Base-by-base conservation (phyloP, 2,113 vertebrate species). In the Columba livia region DNA sequence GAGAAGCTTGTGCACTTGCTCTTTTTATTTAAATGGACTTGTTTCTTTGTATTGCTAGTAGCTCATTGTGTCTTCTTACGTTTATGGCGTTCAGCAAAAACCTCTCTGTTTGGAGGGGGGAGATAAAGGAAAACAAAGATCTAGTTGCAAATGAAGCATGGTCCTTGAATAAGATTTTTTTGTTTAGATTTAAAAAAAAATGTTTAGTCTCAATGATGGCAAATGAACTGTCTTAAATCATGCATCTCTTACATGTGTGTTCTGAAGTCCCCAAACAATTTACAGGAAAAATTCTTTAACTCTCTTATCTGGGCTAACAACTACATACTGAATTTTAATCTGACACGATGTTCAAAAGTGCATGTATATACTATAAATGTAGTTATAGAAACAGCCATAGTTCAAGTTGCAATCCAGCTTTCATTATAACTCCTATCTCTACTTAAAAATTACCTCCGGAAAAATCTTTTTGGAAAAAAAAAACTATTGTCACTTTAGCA, bases 241-340 rank as follows among this genome's bases (percentile, higher is more conserved):
- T 16, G 1, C 19, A 5, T 93, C 51, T 85, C 38, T 79, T 56
- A 6, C 11, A 8, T 78, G 25, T 56, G 61, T 71, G 57, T 81
- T 96, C 79, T 92, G 89, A 89, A 96, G 58, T 57, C 85, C 89
- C 40, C 77, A 94, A 97, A 85, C 42, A 93, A 93, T 88, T 97
- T 93, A 92, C 71, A 87, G 54, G n/a, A 88, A 34, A 85, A 93
- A 79, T 97, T 95, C 69, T 96, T 95, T 87, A 83, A 65, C 54
- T 88, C 38, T 66, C 56, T 79, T 86, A 67, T 75, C 62, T 85
- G 70, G 60, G 25, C 32, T 83, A 12, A 6, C 10, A 81, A 23
- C 56, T 88, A 18, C 6, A 40, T 24, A 19, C 29, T 9, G 56
- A 40, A 17, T 79, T 58, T 93, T 36, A 16, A 11, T 31, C 36